Evolutionary conservation across 2,113 vertebrate genomes (phyloP).

Genomic region (Erinaceus europaeus): DNA sequence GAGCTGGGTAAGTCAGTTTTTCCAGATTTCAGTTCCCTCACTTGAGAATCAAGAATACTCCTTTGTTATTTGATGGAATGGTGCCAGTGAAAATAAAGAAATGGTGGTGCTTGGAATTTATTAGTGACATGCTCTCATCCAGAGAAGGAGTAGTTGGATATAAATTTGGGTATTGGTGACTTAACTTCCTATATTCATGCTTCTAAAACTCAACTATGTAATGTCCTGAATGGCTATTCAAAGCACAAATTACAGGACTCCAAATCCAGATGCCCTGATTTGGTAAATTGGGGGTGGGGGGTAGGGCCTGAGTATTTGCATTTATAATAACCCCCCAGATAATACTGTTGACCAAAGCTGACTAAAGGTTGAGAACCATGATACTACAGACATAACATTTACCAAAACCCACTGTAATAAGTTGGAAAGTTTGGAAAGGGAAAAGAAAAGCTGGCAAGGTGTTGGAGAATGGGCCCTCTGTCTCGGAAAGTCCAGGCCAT

Average conservation of each 20-base stretch:
- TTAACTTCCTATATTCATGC: not conserved
- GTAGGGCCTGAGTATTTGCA: not conserved
- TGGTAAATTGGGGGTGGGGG: not conserved
- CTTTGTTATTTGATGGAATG: not conserved
- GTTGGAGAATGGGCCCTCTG: too few relatives aligned
- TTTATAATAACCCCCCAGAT: not conserved
- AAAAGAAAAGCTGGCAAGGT: not conserved
- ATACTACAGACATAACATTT: not conserved
- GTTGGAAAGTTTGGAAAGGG: not conserved
- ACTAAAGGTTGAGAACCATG: not conserved
- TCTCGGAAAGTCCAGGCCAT: too few relatives aligned
- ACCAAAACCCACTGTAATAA: not conserved
- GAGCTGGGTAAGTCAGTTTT: not conserved
- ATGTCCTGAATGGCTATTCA: not conserved
- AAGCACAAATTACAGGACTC: not conserved
- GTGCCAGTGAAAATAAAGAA: not conserved
- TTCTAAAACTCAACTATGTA: not conserved
- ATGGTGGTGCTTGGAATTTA: not conserved
- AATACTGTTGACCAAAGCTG: not conserved
- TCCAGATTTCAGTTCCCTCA: not conserved
- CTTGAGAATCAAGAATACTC: not conserved
- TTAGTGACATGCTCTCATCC: not conserved
- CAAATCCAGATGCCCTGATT: not conserved
- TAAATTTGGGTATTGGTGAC: not conserved
- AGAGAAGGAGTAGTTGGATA: not conserved